phyloP scores from a whole-genome alignment of 2,888 invertebrate species.

The Nephrotoma guestfalica region DNA sequence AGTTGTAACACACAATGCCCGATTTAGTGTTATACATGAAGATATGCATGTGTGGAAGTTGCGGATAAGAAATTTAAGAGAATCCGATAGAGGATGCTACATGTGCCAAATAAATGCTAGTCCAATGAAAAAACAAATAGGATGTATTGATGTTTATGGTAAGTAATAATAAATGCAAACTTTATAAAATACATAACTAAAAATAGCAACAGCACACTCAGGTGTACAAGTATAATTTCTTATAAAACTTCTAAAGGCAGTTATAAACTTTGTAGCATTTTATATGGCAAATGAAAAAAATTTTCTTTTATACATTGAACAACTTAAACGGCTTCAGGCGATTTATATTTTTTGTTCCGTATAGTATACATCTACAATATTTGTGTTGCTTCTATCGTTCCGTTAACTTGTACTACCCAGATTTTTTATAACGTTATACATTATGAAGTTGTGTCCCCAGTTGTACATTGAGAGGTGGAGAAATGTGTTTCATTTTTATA shows the following conservation, averaged over 20 bases:
- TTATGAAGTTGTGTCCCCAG: background rate
- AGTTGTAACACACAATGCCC: slow-evolving; percentile 59
- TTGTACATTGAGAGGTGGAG: background rate
- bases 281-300: background rate
- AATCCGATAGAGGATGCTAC: slow-evolving; percentile 61
- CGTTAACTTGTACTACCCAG: background rate
- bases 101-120: slow-evolving; percentile 66
- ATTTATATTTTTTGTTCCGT: background rate
- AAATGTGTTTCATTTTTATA: background rate
- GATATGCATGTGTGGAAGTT: slow-evolving; percentile 57
- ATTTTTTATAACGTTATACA: background rate
- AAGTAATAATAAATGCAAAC: slow-evolving; percentile 20
- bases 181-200: background rate
- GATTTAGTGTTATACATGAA: slow-evolving; percentile 55
- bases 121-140: slow-evolving; percentile 61
- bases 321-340: background rate
- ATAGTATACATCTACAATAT: background rate
- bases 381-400: background rate
- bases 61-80: slow-evolving; percentile 54
- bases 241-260: background rate
- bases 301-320: background rate
- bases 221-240: background rate
- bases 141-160: slow-evolving; percentile 66
- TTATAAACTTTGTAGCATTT: background rate
- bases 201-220: background rate